These are phyloP conservation scores for Stenchaetothrips biformis DNA, from an alignment of 2,888 invertebrate species.

Conservation along the genomic window DNA sequence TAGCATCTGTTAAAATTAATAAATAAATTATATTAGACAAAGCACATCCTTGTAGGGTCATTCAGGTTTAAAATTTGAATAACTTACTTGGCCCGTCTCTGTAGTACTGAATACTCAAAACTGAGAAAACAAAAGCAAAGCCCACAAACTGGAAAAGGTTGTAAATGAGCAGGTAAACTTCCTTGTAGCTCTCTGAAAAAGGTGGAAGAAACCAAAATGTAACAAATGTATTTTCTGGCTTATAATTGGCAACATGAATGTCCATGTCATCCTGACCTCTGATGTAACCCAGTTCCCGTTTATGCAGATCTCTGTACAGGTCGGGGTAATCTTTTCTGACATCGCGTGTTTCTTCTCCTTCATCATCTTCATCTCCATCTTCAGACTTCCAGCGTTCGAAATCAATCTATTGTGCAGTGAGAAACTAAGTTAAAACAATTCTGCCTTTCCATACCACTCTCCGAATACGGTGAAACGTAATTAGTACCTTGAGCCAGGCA, in stretches of 20 bases:
- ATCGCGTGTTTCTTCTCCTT: conserved; percentile 55
- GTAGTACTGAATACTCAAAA: conserved; percentile 68
- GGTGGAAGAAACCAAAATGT: conserved; percentile 8
- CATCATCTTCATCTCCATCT: conserved; percentile 64
- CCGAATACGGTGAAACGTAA: conserved; percentile 31
- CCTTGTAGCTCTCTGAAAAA: conserved; percentile 67
- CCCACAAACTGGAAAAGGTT: conserved; percentile 87
- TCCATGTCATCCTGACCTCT: conserved; percentile 53
- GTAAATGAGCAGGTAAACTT: conserved; percentile 80
- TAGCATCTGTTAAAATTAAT: conserved; percentile 50
- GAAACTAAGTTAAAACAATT: conserved; percentile 4
- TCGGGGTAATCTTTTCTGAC: conserved; percentile 73
- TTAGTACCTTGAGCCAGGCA: conserved; percentile 71
- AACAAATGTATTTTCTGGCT: not conserved
- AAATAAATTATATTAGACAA: conserved; percentile 13
- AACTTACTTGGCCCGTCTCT: conserved; percentile 62
- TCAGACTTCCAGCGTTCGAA: conserved; percentile 86
- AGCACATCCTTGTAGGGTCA: conserved; percentile 15
- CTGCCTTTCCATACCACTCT: not conserved
- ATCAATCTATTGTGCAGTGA: conserved; percentile 57
- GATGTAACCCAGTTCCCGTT: conserved; percentile 71
- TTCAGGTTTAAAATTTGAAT: conserved; percentile 22
- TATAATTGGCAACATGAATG: conserved; percentile 21
- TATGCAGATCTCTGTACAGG: conserved; percentile 65
- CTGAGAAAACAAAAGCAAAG: conserved; percentile 68